Conservation (phyloP, 2,113 vertebrate genomes). For the Rhabdornis inornatus region DNA sequence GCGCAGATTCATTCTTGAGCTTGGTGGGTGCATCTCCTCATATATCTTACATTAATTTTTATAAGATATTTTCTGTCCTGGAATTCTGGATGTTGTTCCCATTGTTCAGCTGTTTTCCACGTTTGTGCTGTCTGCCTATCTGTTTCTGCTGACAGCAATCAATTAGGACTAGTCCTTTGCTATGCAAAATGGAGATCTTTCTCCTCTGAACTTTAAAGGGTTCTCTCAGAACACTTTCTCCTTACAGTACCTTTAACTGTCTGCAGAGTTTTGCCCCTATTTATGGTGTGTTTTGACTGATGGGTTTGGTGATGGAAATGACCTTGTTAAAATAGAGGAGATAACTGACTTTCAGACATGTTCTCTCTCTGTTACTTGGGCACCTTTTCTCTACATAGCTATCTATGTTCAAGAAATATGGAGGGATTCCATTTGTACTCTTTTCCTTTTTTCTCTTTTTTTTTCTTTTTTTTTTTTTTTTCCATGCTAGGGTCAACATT, state of each 20-base stretch:
- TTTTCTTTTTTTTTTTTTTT: background rate
- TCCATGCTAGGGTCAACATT: background rate
- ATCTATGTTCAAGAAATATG: background rate
- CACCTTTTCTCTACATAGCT: background rate
- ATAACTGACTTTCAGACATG: background rate
- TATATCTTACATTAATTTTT: background rate
- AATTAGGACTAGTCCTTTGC: background rate
- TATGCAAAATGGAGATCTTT: background rate
- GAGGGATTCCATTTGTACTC: background rate
- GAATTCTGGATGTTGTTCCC: background rate
- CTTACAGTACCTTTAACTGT: background rate
- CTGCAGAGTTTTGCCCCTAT: background rate
- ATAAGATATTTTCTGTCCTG: background rate
- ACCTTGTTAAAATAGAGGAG: background rate
- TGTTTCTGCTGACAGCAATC: background rate
- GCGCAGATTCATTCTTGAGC: background rate
- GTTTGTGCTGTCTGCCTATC: background rate
- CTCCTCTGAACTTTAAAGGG: background rate
- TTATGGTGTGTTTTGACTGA: background rate
- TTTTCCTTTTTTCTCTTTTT: too few species aligned
- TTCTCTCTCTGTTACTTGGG: background rate
- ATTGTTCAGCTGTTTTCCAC: conserved; percentile 34
- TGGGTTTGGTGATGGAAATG: background rate
- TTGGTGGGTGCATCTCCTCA: background rate
- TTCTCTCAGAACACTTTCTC: background rate